Evolutionary conservation across 2,797 vertebrate species (phyloP).

Genomic region (Macroramphosus scolopax): DNA sequence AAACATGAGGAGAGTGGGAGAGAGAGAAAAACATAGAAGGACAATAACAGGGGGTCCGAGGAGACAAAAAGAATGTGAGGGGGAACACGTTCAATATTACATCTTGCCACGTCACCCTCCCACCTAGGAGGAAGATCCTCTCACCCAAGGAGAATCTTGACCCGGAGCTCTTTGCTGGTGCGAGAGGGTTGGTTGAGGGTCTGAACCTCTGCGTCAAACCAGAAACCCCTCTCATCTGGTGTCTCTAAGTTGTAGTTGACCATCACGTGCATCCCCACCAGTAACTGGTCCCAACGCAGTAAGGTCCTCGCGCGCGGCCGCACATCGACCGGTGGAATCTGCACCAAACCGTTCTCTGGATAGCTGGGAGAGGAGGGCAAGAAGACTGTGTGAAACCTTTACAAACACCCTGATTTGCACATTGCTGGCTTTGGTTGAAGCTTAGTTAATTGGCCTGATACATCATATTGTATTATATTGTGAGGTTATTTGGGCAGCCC

Average conservation of each 20-base stretch:
- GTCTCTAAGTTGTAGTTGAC: constrained; percentile 95
- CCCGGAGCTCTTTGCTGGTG: constrained; percentile 83
- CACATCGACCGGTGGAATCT: constrained; percentile 81
- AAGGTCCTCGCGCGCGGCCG: constrained; percentile 90
- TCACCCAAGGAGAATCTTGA: constrained; percentile 90
- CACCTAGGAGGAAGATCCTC: too few species aligned
- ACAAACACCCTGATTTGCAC: too few species aligned
- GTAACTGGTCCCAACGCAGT: constrained; percentile 90
- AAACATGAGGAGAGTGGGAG: not conserved
- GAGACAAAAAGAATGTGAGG: not conserved
- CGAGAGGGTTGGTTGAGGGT: constrained; percentile 90
- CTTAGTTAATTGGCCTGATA: not conserved
- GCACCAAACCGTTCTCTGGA: constrained; percentile 90
- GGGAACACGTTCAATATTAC: too few species aligned
- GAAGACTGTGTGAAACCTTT: too few species aligned
- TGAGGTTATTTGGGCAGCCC: too few species aligned
- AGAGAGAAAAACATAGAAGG: not conserved
- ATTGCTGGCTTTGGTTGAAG: not conserved
- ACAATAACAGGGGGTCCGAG: not conserved
- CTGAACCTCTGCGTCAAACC: constrained; percentile 94
- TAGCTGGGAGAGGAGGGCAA: constrained; percentile 75
- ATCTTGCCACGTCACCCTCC: too few species aligned
- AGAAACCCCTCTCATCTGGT: constrained; percentile 91
- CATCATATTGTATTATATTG: too few species aligned
- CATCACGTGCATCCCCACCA: constrained; percentile 91